Base-by-base conservation (phyloP, 2,797 vertebrate species). In the Notolepis coatsorum region DNA sequence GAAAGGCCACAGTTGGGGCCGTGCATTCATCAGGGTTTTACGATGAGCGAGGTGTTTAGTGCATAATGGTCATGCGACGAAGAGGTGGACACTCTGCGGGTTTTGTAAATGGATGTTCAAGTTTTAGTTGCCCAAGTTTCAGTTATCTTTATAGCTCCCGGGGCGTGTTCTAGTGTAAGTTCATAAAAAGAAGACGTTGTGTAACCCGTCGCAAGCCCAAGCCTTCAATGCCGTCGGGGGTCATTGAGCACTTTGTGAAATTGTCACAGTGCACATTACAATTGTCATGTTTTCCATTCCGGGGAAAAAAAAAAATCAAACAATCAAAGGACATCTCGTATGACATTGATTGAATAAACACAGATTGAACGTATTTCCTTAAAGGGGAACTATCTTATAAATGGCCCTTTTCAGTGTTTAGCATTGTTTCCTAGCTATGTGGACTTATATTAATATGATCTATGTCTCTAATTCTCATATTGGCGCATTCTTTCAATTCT, bases 141-240 rank as follows among this genome's bases (percentile, higher is more conserved):
- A 27, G 43, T 91, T 92, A 92, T 92, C 90, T 93, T 93, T 92
- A 93, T 73, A 84, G 71, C 87, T 61, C 35, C 46, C 7, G 25
- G 84, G 87, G 79, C 42, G 85, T 88, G 80, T 61, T 77, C 33
- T 0, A 18, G 47, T 72, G 38, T 27, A 67, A 65, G 72, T 86
- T 84, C 75, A 90, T 84, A 87, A 88, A 87, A 75, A 9, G 4
- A n/a, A n/a, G n/a, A n/a, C n/a, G 39, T 89, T 90, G 84, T 71
- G 86, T 73, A 91, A 91, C 83, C 28, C 51, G 17, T 47, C 31
- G 2, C 54, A 63, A 71, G 52, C 39, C 50, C n/a, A 65, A 24
- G 6, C 35, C 54, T 49, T 69, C 51, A 39, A 59, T 42, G 28
- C 67, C 61, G 52, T 55, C 65, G 41, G 25, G 47, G 68, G 60